These are phyloP conservation scores for Myotis pilosus DNA, from an alignment of 2,797 vertebrate species.

Conservation along the genomic window DNA sequence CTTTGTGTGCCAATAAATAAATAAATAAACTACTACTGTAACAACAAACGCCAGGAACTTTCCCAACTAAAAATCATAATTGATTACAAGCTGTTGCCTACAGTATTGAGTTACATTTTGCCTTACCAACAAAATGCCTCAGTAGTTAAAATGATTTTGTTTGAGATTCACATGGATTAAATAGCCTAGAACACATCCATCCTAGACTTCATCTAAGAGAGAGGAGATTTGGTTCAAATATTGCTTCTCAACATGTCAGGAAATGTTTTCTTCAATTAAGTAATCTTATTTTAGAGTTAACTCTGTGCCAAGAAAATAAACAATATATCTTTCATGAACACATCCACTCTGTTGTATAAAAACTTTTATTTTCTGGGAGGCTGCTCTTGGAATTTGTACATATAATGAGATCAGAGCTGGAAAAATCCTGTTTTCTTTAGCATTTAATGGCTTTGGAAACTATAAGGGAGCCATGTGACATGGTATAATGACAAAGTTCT, in stretches of 20 bases:
- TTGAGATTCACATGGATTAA: constrained; percentile 81
- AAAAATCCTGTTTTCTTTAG: constrained; percentile 75
- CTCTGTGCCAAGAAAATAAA: constrained; percentile 81
- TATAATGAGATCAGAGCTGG: constrained; percentile 72
- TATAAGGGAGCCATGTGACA: constrained; percentile 56
- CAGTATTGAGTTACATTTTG: constrained; percentile 73
- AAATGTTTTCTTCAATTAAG: constrained; percentile 84
- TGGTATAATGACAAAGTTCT: constrained; percentile 52
- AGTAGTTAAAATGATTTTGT: constrained; percentile 78
- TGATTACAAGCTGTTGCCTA: constrained; percentile 78
- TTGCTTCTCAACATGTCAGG: constrained; percentile 81
- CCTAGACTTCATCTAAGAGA: constrained; percentile 69
- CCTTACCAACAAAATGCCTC: constrained; percentile 79
- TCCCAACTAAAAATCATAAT: constrained; percentile 77
- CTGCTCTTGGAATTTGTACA: constrained; percentile 75
- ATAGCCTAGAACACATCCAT: constrained; percentile 77
- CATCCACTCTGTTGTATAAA: constrained; percentile 55
- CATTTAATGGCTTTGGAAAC: constrained; percentile 73
- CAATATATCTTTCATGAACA: constrained; percentile 76
- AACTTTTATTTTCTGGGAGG: constrained; percentile 74
- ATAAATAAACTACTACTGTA: constrained; percentile 77
- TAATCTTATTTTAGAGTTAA: constrained; percentile 82
- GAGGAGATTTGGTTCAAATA: constrained; percentile 82
- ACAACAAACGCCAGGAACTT: constrained; percentile 71
- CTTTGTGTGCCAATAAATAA: constrained; percentile 73